Base-by-base conservation (phyloP, 2,113 vertebrate genomes). In the Connochaetes taurinus region DNA sequence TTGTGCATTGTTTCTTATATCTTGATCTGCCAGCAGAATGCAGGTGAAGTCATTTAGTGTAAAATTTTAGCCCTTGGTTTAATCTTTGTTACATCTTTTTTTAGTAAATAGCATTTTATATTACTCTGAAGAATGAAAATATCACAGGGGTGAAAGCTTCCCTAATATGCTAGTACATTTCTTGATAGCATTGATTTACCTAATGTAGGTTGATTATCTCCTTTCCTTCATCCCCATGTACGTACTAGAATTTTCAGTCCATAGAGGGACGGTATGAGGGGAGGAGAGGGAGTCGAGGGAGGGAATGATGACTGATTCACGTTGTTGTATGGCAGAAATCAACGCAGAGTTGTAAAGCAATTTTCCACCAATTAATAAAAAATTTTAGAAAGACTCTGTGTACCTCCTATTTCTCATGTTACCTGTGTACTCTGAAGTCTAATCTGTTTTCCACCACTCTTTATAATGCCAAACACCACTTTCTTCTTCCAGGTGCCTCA, bases 51-150 rank as follows among this genome's bases (percentile, higher is more conserved):
- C 16, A 57, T 36, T 55, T 94, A 81, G 45, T 71, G 89, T 58
- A 67, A 89, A 92, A 76, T 47, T 62, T 43, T 45, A 95, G 9
- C 8, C 78, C 74, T 85, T 89, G 57, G 2, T 89, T 90, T 96
- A 91, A 76, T 5, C 76, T 33, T 31, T 80, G 5, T 36, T 78
- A 31, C 4, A 11, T 89, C 82, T 19, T n/a, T 89, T 78, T 76
- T 86, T 8, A 87, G 8, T 91, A 86, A 60, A 64, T 3, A 47
- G 4, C 4, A 93, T 74, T 96, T 85, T 91, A 50, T 53, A 55
- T 60, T 67, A 60, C 6, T 53, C 31, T 90, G 67, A 57, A 71
- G 6, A 74, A 21, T 78, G 15, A 89, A 91, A 87, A 92, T 89
- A 60, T 36, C 15, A 67, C 6, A 25, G 17, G 13, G 7, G 6